Base-by-base conservation (phyloP, 2,797 vertebrate species). In the Benthosema pterotum region DNA sequence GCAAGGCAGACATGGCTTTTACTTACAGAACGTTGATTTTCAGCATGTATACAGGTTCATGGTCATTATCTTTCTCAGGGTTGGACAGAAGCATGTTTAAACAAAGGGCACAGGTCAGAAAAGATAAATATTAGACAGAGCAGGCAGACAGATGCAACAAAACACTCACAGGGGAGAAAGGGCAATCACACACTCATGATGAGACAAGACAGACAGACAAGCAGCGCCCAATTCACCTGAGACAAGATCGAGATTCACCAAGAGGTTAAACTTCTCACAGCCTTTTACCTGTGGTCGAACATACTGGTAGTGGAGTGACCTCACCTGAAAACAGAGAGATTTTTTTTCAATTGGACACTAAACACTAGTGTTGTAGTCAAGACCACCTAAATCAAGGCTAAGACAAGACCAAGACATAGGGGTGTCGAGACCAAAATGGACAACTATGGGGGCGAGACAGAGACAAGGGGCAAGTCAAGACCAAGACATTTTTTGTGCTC, bases 241-340 rank as follows among this genome's bases (percentile, higher is more conserved):
- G 15, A 57, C 0, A 5, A 95, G 79, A 0, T 57, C 0, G 7
- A 95, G 79, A 0, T 57, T 0, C 50, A 96, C 91, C 0, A 0
- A 38, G 47, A 98, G 52, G 38, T 89, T 38, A 2, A 95, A 98
- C 0, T 47, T 94, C 60, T 89, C 77, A 71, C 96, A 97, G 1
- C 79, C 75, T 43, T 65, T 80, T 0, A 91, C 87, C 0, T 83
- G 89, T 13, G 89, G 68, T 15, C 90, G 77, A 73, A 94, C 93
- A 0, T 96, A 92, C 82, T 96, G 96, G 58, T 96, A 92, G 82
- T 96, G 96, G 58, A 93, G 1, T 0, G 95, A 95, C 67, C 93
- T 88, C 70, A 96, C 88, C 93, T 94, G 80, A 47, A 48, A 72
- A 66, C 11, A 53, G 18, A 28, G 2, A 14, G 22, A 22, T 3